Conservation (phyloP, 2,113 vertebrate species). For the Phasianus colchicus region DNA sequence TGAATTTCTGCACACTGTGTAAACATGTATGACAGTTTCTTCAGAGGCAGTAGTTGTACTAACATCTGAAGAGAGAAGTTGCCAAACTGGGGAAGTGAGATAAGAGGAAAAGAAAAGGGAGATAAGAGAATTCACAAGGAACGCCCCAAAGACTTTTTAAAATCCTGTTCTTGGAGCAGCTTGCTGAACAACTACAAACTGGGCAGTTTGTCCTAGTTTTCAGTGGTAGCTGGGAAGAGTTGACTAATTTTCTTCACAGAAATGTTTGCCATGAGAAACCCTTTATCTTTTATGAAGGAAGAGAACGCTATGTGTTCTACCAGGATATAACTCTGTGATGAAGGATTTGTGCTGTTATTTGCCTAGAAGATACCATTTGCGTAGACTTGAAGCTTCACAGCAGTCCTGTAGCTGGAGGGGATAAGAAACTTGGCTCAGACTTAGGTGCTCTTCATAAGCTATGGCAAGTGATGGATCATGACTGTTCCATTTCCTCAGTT, state of each 20-base stretch:
- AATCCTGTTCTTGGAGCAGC: background rate
- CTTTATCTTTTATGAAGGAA: background rate
- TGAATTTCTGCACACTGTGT: background rate
- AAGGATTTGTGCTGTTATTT: background rate
- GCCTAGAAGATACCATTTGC: background rate
- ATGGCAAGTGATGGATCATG: background rate
- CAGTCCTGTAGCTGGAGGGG: background rate
- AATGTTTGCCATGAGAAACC: background rate
- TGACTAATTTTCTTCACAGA: background rate
- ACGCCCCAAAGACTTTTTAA: background rate
- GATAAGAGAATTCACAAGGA: background rate
- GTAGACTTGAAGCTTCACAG: background rate
- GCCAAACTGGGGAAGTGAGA: constrained; percentile 39
- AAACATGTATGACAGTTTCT: constrained; percentile 41
- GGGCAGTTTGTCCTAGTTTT: background rate
- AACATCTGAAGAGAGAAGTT: constrained; percentile 36
- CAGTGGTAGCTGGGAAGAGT: background rate
- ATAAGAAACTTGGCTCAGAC: background rate
- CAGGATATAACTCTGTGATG: background rate
- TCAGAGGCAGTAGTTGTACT: background rate
- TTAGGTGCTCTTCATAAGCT: background rate
- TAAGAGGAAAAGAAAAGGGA: constrained; percentile 5
- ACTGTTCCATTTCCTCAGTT: background rate
- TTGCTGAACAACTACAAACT: background rate
- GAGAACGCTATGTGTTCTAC: background rate